These are phyloP conservation scores for Xestia ashworthii DNA, from an alignment of 2,888 invertebrate genomes.

Conservation along the genomic window DNA sequence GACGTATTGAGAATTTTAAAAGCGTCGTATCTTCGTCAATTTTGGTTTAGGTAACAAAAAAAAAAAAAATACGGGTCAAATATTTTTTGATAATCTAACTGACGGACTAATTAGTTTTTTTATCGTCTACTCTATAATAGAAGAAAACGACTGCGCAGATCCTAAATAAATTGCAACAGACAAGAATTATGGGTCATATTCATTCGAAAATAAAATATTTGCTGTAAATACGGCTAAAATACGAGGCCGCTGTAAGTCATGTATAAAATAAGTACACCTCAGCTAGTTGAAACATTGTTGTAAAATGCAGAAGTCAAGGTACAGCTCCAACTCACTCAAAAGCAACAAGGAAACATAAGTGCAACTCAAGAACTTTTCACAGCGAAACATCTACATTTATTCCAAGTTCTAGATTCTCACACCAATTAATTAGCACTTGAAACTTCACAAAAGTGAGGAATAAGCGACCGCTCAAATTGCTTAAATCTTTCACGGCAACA, in stretches of 20 bases:
- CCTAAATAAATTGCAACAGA: background rate
- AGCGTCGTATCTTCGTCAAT: too few relatives aligned
- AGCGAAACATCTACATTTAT: constrained; percentile 54
- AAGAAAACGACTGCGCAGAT: background rate
- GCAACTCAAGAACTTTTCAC: constrained; percentile 15
- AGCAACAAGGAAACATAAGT: constrained; percentile 15
- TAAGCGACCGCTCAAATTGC: constrained; percentile 63
- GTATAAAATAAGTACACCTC: background rate
- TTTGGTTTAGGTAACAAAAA: too few relatives aligned
- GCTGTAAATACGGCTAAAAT: too few relatives aligned
- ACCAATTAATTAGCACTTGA: constrained; percentile 63
- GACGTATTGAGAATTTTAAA: too few relatives aligned
- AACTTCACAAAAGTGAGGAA: constrained; percentile 60
- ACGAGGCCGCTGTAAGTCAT: background rate
- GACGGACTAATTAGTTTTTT: too few relatives aligned
- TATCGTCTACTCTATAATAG: background rate
- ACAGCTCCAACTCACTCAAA: constrained; percentile 11
- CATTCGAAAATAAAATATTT: background rate
- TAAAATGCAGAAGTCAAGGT: constrained; percentile 9
- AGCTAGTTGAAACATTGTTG: background rate
- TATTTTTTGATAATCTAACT: too few relatives aligned
- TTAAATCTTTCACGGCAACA: constrained; percentile 65
- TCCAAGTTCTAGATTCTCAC: constrained; percentile 48
- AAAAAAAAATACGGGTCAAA: too few relatives aligned
- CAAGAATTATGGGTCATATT: background rate